Conservation (phyloP, 2,113 vertebrate genomes). For the Tetrao urogallus region DNA sequence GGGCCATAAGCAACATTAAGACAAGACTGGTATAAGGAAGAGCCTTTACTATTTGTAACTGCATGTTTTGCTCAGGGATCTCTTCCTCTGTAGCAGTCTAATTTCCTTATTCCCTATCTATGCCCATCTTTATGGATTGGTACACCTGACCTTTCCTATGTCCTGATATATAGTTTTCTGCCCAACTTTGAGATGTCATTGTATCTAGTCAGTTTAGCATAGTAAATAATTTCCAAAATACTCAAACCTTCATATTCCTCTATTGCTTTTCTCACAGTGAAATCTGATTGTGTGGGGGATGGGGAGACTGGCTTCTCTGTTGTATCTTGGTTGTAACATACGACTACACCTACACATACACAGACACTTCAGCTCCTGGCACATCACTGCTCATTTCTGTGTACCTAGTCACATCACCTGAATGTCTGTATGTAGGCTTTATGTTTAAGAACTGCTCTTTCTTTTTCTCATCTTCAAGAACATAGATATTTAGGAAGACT, state of each 20-base stretch:
- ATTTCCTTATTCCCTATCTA: neutral
- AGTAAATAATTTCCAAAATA: neutral
- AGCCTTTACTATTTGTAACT: neutral
- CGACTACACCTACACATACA: neutral
- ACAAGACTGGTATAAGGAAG: neutral
- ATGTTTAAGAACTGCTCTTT: neutral
- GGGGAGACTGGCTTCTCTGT: neutral
- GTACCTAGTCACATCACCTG: neutral
- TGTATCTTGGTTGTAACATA: neutral
- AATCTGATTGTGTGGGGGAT: neutral
- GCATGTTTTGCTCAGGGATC: neutral
- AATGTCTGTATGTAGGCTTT: neutral
- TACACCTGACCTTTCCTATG: neutral
- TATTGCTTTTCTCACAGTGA: neutral
- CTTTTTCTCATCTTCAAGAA: neutral
- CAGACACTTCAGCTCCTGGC: neutral
- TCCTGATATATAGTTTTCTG: neutral
- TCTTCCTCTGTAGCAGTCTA: neutral
- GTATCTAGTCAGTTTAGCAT: neutral
- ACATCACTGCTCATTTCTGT: neutral
- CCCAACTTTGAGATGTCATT: neutral
- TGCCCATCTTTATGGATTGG: fast-evolving
- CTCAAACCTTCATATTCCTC: neutral
- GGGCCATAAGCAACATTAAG: neutral
- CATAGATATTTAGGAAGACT: neutral